Conservation (phyloP, 2,888 invertebrate genomes). For the Calliphora vomitoria region DNA sequence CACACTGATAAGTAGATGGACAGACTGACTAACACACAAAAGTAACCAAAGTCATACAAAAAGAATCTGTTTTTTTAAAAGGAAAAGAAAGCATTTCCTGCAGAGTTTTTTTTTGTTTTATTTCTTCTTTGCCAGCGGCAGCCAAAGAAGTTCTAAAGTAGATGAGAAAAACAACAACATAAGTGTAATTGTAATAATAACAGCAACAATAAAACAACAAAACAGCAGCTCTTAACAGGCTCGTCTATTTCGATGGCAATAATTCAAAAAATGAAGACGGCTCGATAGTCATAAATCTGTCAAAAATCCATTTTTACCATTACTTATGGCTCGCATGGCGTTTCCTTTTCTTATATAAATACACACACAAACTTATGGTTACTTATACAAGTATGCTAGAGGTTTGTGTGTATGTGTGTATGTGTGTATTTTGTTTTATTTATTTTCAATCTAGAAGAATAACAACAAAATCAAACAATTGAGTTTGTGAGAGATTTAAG, state of each 20-base stretch:
- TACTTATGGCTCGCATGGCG: conserved; percentile 75
- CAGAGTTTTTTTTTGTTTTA: conserved; percentile 51
- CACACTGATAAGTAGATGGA: background rate
- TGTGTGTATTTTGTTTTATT: conserved; percentile 77
- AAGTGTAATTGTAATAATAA: conserved; percentile 53
- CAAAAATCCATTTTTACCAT: conserved; percentile 85
- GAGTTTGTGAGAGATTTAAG: conserved; percentile 71
- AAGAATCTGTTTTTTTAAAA: conserved; percentile 10
- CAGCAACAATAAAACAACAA: conserved; percentile 45
- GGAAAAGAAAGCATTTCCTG: conserved; percentile 72
- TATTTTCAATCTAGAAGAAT: conserved; percentile 74
- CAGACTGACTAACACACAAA: conserved; percentile 6
- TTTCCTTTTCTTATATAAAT: conserved; percentile 60
- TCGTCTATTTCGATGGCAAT: conserved; percentile 84
- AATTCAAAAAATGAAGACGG: conserved; percentile 84
- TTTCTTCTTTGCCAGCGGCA: conserved; percentile 62
- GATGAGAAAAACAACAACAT: conserved; percentile 31
- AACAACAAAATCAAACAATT: conserved; percentile 74
- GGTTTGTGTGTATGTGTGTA: background rate
- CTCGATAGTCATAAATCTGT: conserved; percentile 85
- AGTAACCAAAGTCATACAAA: background rate
- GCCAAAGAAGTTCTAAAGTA: conserved; percentile 57
- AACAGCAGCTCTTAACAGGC: conserved; percentile 70
- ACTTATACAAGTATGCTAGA: background rate
- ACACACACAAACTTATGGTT: background rate